Conservation (phyloP, 2,888 invertebrate genomes). For the Hermaeophaga mercurialis region DNA sequence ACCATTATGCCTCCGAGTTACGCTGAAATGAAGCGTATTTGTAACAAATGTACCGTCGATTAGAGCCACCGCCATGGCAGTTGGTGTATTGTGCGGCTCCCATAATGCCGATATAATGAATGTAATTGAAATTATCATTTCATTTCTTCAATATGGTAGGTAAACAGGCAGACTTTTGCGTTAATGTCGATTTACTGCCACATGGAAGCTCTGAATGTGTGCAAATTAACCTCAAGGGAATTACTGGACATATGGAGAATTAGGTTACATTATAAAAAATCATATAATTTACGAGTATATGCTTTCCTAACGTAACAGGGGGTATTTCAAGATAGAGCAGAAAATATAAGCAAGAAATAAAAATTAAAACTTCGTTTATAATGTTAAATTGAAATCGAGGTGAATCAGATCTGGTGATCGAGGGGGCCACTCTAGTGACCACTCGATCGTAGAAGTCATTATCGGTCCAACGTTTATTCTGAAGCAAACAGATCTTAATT, state of each 20-base stretch:
- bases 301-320: too few species aligned
- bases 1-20: conserved; percentile 20
- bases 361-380: too few species aligned
- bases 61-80: conserved; percentile 13
- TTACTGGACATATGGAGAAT: background rate
- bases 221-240: background rate
- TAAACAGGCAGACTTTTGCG: background rate
- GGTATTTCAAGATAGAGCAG: too few species aligned
- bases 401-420: too few species aligned
- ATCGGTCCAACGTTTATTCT: too few species aligned
- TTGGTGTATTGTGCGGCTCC: conserved; percentile 11
- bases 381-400: too few species aligned
- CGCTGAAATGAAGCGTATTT: conserved; percentile 26
- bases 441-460: too few species aligned
- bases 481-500: too few species aligned
- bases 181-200: background rate
- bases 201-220: conserved; percentile 1
- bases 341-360: too few species aligned
- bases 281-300: too few species aligned
- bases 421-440: too few species aligned
- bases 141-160: conserved; percentile 6
- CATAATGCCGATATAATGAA: conserved; percentile 12
- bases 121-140: conserved; percentile 14
- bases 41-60: conserved; percentile 22
- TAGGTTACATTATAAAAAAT: conserved; percentile 3